Conservation (phyloP, 2,113 vertebrate genomes). For the Varanus salvator region DNA sequence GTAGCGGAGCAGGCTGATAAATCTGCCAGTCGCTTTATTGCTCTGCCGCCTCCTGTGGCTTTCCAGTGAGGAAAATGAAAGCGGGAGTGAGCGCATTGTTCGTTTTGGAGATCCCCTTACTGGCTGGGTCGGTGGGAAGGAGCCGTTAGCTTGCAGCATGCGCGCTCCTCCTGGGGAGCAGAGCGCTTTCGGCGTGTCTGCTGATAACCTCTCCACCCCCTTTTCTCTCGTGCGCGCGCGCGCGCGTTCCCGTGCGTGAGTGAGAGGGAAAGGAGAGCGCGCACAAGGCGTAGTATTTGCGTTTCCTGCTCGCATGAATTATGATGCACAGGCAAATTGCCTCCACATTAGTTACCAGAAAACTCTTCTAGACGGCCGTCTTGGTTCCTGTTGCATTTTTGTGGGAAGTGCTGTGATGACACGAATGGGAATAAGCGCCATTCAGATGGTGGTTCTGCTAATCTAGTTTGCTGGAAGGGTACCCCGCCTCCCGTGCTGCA, state of each 20-base stretch:
- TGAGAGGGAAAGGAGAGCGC: neutral
- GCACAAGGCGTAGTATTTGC: neutral
- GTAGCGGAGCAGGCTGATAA: conserved; percentile 2
- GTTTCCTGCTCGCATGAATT: neutral
- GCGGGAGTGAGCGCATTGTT: conserved; percentile 20
- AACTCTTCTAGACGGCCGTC: conserved; percentile 30
- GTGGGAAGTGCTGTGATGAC: conserved; percentile 45
- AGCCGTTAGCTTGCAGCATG: neutral
- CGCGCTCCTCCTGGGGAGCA: neutral
- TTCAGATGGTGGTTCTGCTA: conserved; percentile 30
- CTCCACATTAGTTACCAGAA: conserved; percentile 24
- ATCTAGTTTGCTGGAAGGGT: conserved; percentile 23
- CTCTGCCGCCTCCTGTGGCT: conserved; percentile 22
- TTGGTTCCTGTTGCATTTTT: conserved; percentile 51
- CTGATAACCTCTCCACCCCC: neutral
- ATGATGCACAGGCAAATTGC: neutral
- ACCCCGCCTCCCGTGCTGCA: neutral
- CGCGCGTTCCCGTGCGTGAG: no score
- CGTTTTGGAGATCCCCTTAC: neutral
- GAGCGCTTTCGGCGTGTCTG: neutral
- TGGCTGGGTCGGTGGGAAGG: neutral
- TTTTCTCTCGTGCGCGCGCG: no score
- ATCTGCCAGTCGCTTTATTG: conserved; percentile 20
- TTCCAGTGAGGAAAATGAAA: conserved; percentile 19
- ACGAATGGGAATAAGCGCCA: conserved; percentile 36